Base-by-base conservation (phyloP, 92 coral and sea anemone genomes). In the Parazoanthus swiftii region DNA sequence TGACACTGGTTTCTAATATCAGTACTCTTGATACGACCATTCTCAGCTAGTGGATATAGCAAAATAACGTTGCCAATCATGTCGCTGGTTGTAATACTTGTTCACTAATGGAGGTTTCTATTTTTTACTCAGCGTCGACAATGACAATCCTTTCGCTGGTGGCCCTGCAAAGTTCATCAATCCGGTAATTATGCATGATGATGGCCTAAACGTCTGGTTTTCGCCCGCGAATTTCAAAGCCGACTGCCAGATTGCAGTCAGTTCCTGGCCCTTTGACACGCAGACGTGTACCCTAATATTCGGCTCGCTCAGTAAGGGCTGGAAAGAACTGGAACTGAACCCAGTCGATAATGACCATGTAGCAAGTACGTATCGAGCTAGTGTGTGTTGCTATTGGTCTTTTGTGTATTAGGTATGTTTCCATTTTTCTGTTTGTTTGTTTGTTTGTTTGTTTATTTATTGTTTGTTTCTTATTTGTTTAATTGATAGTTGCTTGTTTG, bases 181-280 rank as follows among this genome's bases (percentile, higher is more conserved):
- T 43, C 81, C 81, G 8, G 81, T 78, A 4, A 78, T 48, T 16
- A 10, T 46, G 3, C 35, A 9, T 0, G 6, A 23, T 20, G 8
- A 29, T 21, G 81, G 81, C 1, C 6, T 0, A 78, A 46, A 44
- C 6, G 5, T 48, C 37, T 95, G 98, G 98, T 93, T 92, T 94
- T 94, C 98, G 3, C 98, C 98, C 6, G 90, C 96, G 2, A 92
- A 95, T 3, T 95, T 95, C 81, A 93, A 89, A 74, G 93, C 97
- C 74, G 90, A 93, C 21, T 95, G 97, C 63, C 79, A 81, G 4
- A 85, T 95, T 81, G 88, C 80, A 74, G 88, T 95, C 33, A 86
- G 83, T 5, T 86, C 86, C 71, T 95, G 92, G 78, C 98, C 98
- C 0, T 95, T 94, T 73, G 98, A 95, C 70, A 67, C 76, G 4